Percentiles rank a stretch among this genome's conserved stretches.
phyloP scores from a whole-genome alignment of 2,888 invertebrate genomes.

The Drosophila koepferae region DNA sequence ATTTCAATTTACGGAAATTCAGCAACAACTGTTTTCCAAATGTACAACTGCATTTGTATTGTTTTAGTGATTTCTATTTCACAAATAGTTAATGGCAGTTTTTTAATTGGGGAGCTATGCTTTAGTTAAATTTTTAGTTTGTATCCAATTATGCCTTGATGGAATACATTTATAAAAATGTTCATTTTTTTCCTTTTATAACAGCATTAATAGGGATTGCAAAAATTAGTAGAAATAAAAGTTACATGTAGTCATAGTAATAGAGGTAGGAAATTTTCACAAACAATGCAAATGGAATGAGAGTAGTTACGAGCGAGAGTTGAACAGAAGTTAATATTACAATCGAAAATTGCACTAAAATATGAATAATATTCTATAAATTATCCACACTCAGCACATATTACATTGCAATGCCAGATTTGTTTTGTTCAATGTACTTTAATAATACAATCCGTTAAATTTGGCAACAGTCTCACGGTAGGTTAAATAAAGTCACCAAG shows the following conservation, averaged over 20 bases:
- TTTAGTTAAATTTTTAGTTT: not conserved
- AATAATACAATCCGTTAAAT: not conserved
- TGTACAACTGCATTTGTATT: slow-evolving; percentile 22
- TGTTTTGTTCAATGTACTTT: not conserved
- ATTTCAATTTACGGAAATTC: slow-evolving; percentile 39
- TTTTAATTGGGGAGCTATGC: slow-evolving; percentile 32
- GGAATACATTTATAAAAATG: no score
- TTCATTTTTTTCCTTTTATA: no score
- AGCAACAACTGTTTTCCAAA: slow-evolving; percentile 41
- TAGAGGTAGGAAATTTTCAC: no score
- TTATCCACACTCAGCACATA: not conserved
- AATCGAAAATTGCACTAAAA: fast-evolving
- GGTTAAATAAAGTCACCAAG: slow-evolving; percentile 48
- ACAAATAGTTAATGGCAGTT: slow-evolving; percentile 23
- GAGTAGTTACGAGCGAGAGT: no score
- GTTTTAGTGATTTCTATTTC: slow-evolving; percentile 10
- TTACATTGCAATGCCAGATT: not conserved
- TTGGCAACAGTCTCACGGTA: not conserved
- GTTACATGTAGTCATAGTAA: not conserved
- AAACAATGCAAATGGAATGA: no score
- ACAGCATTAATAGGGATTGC: no score
- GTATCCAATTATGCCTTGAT: not conserved
- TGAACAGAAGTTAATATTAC: not conserved
- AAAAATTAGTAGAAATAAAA: not conserved
- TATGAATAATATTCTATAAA: not conserved